Conservation (phyloP, 2,113 vertebrate genomes). For the Mustela lutreola region DNA sequence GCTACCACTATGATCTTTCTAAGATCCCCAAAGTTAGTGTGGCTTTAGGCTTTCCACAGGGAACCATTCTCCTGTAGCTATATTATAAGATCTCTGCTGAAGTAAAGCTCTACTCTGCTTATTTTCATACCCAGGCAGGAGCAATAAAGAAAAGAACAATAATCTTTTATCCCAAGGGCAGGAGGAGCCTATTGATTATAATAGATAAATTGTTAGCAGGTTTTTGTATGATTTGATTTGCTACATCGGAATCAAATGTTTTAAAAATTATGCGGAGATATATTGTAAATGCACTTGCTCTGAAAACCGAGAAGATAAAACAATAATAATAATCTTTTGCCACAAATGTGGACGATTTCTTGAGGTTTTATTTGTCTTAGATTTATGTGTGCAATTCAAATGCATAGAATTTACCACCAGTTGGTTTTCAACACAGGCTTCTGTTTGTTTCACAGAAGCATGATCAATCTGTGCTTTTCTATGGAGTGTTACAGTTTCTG, state of each 20-base stretch:
- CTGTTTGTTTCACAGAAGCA: neutral
- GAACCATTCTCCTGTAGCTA: neutral
- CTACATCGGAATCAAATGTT: neutral
- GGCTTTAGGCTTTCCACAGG: neutral
- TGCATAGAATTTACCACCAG: neutral
- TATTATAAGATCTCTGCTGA: neutral
- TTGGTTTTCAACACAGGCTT: neutral
- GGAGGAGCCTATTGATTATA: neutral
- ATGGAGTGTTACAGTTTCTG: neutral
- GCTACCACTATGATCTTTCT: neutral
- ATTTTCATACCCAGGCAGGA: neutral
- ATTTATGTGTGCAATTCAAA: slow-evolving; percentile 25
- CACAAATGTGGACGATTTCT: neutral
- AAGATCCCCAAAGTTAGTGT: neutral
- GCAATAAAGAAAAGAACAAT: neutral
- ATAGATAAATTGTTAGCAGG: neutral
- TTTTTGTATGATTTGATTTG: neutral
- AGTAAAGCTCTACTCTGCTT: neutral
- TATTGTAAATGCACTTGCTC: neutral
- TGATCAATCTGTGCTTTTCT: neutral
- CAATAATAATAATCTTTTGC: neutral
- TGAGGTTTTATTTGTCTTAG: neutral
- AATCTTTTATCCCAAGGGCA: neutral
- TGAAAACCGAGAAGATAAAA: slow-evolving; percentile 40
- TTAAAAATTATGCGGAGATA: neutral